Conservation (phyloP, 2,797 vertebrate species). For the Ctenosaura bakeri region DNA sequence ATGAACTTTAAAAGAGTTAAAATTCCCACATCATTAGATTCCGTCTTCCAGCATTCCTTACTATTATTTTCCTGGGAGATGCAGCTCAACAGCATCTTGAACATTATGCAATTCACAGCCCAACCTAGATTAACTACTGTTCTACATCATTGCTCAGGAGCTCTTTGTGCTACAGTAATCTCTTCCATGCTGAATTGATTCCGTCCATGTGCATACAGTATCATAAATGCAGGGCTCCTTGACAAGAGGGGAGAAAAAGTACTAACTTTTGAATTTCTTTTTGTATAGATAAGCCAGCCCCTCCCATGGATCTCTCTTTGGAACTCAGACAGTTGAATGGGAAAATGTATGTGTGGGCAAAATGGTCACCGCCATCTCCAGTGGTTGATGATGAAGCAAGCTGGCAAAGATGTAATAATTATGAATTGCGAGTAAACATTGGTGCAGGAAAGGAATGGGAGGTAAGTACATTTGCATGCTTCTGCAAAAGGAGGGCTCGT, state of each 20-base stretch:
- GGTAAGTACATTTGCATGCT: conserved; percentile 74
- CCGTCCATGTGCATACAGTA: conserved; percentile 18
- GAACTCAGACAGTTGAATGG: conserved; percentile 68
- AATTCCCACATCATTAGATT: no score
- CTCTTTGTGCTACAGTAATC: not conserved
- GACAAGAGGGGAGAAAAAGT: conserved; percentile 44
- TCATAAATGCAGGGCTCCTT: not conserved
- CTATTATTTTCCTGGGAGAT: no score
- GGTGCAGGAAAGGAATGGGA: conserved; percentile 84
- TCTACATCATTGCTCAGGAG: no score
- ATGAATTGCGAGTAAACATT: conserved; percentile 86
- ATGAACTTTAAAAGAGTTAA: no score
- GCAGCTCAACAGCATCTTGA: no score
- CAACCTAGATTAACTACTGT: no score
- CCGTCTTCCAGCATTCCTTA: no score
- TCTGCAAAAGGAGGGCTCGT: not conserved
- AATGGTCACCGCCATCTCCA: conserved; percentile 87
- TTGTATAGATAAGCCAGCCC: conserved; percentile 85
- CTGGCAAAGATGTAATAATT: conserved; percentile 84
- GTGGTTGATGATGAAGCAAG: conserved; percentile 83
- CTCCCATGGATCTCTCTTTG: conserved; percentile 84
- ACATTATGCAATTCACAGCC: no score
- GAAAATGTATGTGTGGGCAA: conserved; percentile 80
- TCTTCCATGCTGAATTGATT: conserved; percentile 28
- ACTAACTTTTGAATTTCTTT: conserved; percentile 51